Base-by-base conservation (phyloP, 1,140 invertebrate species). In the Panonychus citri region DNA sequence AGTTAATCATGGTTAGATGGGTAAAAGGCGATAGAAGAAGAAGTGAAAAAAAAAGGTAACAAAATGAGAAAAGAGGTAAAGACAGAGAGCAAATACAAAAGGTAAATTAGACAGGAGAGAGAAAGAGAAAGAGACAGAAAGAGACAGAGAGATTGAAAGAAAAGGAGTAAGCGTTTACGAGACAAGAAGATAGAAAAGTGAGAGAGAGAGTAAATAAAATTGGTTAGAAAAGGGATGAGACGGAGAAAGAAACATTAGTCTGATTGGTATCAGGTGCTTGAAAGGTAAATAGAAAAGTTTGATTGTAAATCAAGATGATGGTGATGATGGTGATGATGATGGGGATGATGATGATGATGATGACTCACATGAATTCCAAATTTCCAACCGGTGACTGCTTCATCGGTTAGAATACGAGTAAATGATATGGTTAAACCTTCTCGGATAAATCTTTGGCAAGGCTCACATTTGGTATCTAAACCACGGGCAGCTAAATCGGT, bases 351-450 rank as follows among this genome's bases (percentile, higher is more conserved):
- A n/a, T 42, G 5, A 53, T 5, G 28, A n/a, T 40, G 21, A 59
- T 27, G 54, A 69, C 71, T 68, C 65, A 74, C 82, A 70, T 95
- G 90, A 65, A 95, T 95, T 69, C 94, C 93, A 66, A 81, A 78
- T 71, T 94, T 95, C 91, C 91, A 96, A 65, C 86, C 90, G 65
- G 83, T 88, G 37, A 97, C 90, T 50, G 90, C 90, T 69, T 96
- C 90, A 73, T 96, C 90, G n/a, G 90, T 94, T 63, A 95, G 75
- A 67, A 96, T 91, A 74, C 95, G 94, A 19, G 85, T 89, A 71
- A 96, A 96, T 49, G 89, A 94, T 60, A 89, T 81, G 59, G 85
- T 89, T 49, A 96, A 74, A 21, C 87, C 88, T 70, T 95, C 89
- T 63, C 85, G 79, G 73, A 90, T 93, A 76, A 95, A 95, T 63